phyloP scores from a whole-genome alignment of 2,888 invertebrate species.

The Saturnia japonica region DNA sequence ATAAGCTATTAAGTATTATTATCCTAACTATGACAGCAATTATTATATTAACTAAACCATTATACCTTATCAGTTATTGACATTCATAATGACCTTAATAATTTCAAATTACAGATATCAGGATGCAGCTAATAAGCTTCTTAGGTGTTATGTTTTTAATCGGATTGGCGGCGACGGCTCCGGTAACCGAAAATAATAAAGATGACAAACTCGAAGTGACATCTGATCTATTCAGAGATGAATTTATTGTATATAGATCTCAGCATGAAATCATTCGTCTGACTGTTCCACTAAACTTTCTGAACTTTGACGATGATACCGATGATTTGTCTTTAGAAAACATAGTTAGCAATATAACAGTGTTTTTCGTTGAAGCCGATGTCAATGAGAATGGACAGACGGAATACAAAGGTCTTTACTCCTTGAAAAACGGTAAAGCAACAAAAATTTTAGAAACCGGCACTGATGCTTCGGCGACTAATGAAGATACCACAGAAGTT shows the following conservation, averaged over 20 bases:
- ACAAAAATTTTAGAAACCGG: constrained; percentile 50
- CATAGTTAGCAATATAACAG: constrained; percentile 15
- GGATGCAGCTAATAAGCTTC: constrained; percentile 30
- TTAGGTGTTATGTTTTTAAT: constrained; percentile 36
- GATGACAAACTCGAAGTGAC: constrained; percentile 35
- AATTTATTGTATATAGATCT: constrained; percentile 37
- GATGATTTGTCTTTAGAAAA: constrained; percentile 20
- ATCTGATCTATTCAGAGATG: constrained; percentile 38
- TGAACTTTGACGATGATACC: constrained; percentile 42
- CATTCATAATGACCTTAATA: constrained; percentile 8
- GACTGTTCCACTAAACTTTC: constrained; percentile 42
- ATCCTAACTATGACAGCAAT: not conserved
- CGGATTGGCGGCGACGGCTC: constrained; percentile 40
- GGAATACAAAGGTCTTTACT: constrained; percentile 46
- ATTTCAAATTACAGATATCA: constrained; percentile 31
- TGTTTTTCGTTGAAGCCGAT: constrained; percentile 50
- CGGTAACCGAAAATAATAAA: constrained; percentile 31
- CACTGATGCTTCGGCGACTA: constrained; percentile 44
- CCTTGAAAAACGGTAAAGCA: constrained; percentile 34
- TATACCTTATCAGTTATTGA: constrained; percentile 13
- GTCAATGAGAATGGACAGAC: constrained; percentile 35
- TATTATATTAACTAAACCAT: not conserved
- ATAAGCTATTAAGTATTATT: too few relatives aligned
- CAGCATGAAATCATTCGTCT: constrained; percentile 48
- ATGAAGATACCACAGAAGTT: constrained; percentile 40